Percentiles rank a stretch among this genome's conserved stretches.
phyloP scores from a whole-genome alignment of 2,797 vertebrate genomes.

The Sebastes steindachneri region DNA sequence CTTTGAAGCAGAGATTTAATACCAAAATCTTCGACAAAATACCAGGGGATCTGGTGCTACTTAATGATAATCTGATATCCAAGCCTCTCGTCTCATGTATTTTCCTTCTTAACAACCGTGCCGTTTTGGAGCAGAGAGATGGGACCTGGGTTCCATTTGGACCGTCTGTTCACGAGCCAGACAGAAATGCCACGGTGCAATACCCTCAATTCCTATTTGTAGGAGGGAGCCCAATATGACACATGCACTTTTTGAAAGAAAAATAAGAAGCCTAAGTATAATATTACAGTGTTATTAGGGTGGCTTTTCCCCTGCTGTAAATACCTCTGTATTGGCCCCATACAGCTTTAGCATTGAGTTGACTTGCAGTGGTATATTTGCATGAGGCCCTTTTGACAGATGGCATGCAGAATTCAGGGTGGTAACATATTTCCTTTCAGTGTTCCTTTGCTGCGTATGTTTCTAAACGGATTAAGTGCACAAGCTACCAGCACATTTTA shows the following conservation, averaged over 20 bases:
- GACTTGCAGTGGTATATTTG: slow-evolving; percentile 57
- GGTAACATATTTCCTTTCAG: slow-evolving; percentile 29
- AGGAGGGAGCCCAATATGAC: slow-evolving; percentile 71
- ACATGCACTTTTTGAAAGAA: slow-evolving; percentile 76
- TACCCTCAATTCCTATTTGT: slow-evolving; percentile 71
- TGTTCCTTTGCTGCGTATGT: background rate
- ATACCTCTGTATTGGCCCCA: slow-evolving; percentile 56
- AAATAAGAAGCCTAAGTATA: slow-evolving; percentile 76
- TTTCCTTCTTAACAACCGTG: slow-evolving; percentile 75
- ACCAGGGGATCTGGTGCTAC: slow-evolving; percentile 80
- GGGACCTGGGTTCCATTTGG: slow-evolving; percentile 77
- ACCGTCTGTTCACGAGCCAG: slow-evolving; percentile 79
- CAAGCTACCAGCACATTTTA: background rate
- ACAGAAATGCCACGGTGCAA: slow-evolving; percentile 62
- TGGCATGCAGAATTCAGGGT: slow-evolving; percentile 52
- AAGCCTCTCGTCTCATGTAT: slow-evolving; percentile 74
- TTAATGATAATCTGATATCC: slow-evolving; percentile 87
- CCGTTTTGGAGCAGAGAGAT: slow-evolving; percentile 59
- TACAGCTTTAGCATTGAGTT: slow-evolving; percentile 56
- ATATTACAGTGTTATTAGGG: slow-evolving; percentile 82
- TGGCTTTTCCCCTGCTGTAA: slow-evolving; percentile 57
- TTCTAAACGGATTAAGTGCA: background rate
- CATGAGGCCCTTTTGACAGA: slow-evolving; percentile 54
- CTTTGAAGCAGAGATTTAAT: slow-evolving; percentile 87
- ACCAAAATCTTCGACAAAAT: slow-evolving; percentile 86